Conservation (phyloP, 2,113 vertebrate genomes). For the Arenaria interpres region DNA sequence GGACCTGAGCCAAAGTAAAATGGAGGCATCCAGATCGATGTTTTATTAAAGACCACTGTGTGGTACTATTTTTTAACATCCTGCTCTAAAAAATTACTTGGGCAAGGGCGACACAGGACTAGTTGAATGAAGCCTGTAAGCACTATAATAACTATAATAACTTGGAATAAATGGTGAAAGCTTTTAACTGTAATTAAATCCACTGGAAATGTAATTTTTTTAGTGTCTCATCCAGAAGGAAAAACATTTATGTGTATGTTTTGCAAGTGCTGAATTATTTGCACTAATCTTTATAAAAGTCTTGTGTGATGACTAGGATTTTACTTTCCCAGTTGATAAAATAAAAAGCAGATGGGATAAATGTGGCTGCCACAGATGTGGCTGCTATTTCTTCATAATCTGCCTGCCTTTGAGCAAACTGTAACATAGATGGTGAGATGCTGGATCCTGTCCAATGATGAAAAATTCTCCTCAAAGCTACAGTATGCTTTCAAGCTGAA, state of each 20-base stretch:
- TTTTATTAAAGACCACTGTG: neutral
- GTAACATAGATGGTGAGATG: constrained; percentile 47
- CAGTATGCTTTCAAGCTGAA: constrained; percentile 25
- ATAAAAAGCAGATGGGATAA: constrained; percentile 65
- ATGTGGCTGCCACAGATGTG: constrained; percentile 33
- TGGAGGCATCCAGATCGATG: neutral
- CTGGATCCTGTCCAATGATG: constrained; percentile 18
- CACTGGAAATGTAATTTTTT: neutral
- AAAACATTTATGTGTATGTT: neutral
- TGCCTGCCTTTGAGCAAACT: constrained; percentile 37
- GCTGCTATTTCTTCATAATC: constrained; percentile 39
- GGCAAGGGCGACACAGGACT: neutral
- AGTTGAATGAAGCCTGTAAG: neutral
- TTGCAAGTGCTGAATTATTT: constrained; percentile 7
- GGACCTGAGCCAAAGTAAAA: neutral
- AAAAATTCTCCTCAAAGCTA: constrained; percentile 17
- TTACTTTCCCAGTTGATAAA: constrained; percentile 60
- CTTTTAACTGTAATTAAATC: constrained; percentile 22
- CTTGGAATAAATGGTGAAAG: neutral
- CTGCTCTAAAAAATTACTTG: neutral
- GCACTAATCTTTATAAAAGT: constrained; percentile 10
- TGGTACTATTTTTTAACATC: neutral
- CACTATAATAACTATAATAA: neutral
- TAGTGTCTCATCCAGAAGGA: neutral
- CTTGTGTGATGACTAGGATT: neutral